phyloP scores from a whole-genome alignment of 2,797 vertebrate genomes.

The Sternarchorhynchus goeldii region DNA sequence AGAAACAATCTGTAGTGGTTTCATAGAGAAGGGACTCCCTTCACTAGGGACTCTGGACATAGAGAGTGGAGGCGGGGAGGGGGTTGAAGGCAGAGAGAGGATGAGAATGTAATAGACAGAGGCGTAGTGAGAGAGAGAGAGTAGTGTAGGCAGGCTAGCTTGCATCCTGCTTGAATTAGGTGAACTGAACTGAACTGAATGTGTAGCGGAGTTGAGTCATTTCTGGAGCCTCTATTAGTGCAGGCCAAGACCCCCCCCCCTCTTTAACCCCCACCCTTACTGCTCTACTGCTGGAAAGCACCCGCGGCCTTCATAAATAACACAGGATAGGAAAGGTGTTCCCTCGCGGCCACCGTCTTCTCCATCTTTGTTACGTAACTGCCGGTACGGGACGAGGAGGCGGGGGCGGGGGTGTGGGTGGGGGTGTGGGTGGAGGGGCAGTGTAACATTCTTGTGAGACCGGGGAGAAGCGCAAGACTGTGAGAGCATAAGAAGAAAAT shows the following conservation, averaged over 20 bases:
- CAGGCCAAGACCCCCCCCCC: not conserved
- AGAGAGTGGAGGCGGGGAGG: constrained; percentile 36
- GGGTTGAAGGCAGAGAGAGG: not conserved
- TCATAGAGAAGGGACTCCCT: not conserved
- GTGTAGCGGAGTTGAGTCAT: constrained; percentile 35
- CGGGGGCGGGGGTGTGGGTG: no score
- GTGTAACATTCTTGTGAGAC: constrained; percentile 59
- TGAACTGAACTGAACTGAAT: constrained; percentile 29
- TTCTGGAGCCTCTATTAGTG: constrained; percentile 44
- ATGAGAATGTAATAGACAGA: not conserved
- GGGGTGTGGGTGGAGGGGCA: constrained; percentile 46
- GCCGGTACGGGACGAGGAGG: not conserved
- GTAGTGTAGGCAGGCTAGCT: not conserved
- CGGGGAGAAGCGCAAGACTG: constrained; percentile 44
- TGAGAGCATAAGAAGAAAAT: not conserved
- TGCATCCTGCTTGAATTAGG: constrained; percentile 26
- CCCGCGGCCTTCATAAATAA: constrained; percentile 78
- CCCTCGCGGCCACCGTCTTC: constrained; percentile 67
- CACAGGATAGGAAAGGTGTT: constrained; percentile 62
- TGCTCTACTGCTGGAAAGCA: constrained; percentile 64
- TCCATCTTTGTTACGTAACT: constrained; percentile 67
- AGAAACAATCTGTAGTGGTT: constrained; percentile 24
- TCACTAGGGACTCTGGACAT: constrained; percentile 8
- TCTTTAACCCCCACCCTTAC: constrained; percentile 48
- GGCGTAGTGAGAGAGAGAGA: not conserved